Base-by-base conservation (phyloP, 1,140 invertebrate genomes). In the Cherax destructor region DNA sequence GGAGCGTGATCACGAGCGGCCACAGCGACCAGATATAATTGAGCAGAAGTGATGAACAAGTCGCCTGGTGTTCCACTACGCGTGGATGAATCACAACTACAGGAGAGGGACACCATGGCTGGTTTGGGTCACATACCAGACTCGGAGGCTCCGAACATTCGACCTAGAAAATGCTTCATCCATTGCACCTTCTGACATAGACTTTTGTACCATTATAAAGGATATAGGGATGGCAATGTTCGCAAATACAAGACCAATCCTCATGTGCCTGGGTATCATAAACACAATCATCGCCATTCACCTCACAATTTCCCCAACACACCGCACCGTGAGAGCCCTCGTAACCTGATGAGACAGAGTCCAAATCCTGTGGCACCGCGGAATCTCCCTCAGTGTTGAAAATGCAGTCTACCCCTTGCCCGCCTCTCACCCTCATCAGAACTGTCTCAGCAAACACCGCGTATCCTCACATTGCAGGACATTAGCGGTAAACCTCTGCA, bases 91-190 rank as follows among this genome's bases (percentile, higher is more conserved):
- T 87, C 85, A 49, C 83, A 88, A 47, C 89, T 92, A 61, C 91
- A 90, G 59, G 91, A 92, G 41, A 77, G 92, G 21, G 93, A 93
- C 85, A 90, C 91, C 30, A 93, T 92, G 90, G 91, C 88, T 61
- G 92, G 92, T 21, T 91, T 92, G 30, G 92, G 92, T n/a, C 91
- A 92, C 85, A 93, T 93, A 79, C 93, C 91, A 49, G 96, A 97
- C 94, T 97, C 97, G 0, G 98, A 99, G 94, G 96, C 97, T 92
- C 98, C 98, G 98, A 99, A 94, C 98, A 99, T 94, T 99, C 94
- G 98, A 99, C 94, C 95, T 99, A 84, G 98, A 99, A 94, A 99
- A 99, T 95, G 98, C 98, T 1, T 99, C 98, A 94, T 99, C 98
- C 0, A 99, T 99, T 92, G 99, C 99, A 1, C 98, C 99, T 0